These are phyloP conservation scores for Apis mellifera DNA, from an alignment of 1,140 invertebrate species.

Conservation along the genomic window DNA sequence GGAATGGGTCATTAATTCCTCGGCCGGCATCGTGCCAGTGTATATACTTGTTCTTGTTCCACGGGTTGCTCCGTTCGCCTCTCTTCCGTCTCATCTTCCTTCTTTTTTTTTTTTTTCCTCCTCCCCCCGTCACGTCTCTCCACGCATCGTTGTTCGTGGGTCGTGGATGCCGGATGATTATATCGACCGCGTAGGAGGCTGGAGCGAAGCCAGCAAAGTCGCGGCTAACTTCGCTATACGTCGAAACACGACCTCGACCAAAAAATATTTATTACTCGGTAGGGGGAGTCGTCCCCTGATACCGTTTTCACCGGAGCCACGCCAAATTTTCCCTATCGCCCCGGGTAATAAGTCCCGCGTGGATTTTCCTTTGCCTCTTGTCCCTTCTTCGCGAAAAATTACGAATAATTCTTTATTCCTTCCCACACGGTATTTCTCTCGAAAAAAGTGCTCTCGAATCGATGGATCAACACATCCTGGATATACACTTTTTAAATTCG, in stretches of 20 bases:
- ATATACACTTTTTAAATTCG: too few relatives aligned
- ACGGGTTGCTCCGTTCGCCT: constrained; percentile 40
- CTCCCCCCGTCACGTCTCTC: constrained; percentile 16
- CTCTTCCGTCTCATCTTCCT: constrained; percentile 34
- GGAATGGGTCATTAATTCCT: constrained; percentile 77
- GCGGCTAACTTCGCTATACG: constrained; percentile 45
- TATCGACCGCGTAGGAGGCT: constrained; percentile 78
- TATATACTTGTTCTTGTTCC: constrained; percentile 48
- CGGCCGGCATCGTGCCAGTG: constrained; percentile 72
- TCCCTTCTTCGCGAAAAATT: neutral
- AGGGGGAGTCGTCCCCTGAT: constrained; percentile 2
- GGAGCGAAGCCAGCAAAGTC: constrained; percentile 73
- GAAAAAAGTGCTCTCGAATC: too few relatives aligned
- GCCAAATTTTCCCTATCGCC: neutral
- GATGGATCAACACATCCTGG: too few relatives aligned
- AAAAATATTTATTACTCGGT: constrained; percentile 29
- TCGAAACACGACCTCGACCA: neutral
- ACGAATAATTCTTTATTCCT: too few relatives aligned
- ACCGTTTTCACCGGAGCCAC: neutral
- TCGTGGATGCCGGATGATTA: constrained; percentile 72
- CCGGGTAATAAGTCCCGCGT: neutral
- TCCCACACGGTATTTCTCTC: too few relatives aligned
- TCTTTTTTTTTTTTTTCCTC: neutral
- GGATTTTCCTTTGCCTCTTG: neutral
- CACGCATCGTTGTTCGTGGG: constrained; percentile 60